Percentiles rank a stretch among this genome's conserved stretches.
These are phyloP conservation scores for Phenacoccus solenopsis DNA, from an alignment of 1,140 invertebrate genomes.

Conservation along the genomic window DNA sequence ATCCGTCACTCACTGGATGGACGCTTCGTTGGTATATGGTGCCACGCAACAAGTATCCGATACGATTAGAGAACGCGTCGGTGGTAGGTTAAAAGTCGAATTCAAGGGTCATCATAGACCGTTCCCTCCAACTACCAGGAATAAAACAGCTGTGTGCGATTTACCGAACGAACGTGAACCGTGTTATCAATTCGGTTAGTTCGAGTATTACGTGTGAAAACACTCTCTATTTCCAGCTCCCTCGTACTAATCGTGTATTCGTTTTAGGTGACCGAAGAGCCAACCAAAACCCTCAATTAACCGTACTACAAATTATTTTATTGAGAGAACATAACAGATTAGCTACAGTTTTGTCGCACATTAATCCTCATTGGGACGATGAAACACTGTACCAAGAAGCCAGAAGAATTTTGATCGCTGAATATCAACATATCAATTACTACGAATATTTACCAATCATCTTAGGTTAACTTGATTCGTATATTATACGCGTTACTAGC, in stretches of 20 bases:
- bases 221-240: not conserved
- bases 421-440: conserved; percentile 46
- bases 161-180: conserved; percentile 32
- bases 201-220: not conserved
- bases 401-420: conserved; percentile 44
- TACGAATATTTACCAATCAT: conserved; percentile 46
- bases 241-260: not conserved
- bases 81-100: conserved; percentile 35
- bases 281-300: conserved; percentile 47
- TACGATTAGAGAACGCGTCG: conserved; percentile 46
- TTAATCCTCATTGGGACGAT: conserved; percentile 54
- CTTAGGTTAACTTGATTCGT: conserved; percentile 39
- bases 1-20: conserved; percentile 69
- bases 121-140: conserved; percentile 52
- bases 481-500: too few relatives aligned
- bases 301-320: conserved; percentile 45
- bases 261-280: conserved; percentile 44
- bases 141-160: conserved; percentile 49
- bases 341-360: conserved; percentile 37
- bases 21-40: conserved; percentile 74
- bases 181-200: conserved; percentile 29
- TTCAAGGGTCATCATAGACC: conserved; percentile 45
- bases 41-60: conserved; percentile 48
- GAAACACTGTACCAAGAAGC: conserved; percentile 49
- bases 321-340: conserved; percentile 57